Base-by-base conservation (phyloP, 2,797 vertebrate genomes). In the Pipistrellus pygmaeus region DNA sequence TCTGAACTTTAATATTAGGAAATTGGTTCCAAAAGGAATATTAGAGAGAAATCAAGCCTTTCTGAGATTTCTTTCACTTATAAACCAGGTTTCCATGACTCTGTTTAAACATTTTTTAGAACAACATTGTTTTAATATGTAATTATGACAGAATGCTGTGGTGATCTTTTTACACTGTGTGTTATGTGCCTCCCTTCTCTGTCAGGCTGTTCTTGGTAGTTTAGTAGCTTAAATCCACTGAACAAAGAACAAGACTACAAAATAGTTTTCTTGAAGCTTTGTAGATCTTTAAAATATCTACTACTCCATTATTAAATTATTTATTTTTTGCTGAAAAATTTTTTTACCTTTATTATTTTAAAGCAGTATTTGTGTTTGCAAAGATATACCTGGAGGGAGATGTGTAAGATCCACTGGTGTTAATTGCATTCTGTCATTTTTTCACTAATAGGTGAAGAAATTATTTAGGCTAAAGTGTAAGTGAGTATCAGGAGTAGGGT, bases 361-460 rank as follows among this genome's bases (percentile, higher is more conserved):
- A 84, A 38, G 13, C 14, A n/a, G 44, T 68, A 60, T 82, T 57
- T 94, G 18, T 89, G 6, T 85, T 83, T 85, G 7, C 44, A 51
- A 9, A 27, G 6, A 21, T 95, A 92, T 62, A 17, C 27, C 25
- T 10, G 23, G 38, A 88, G 11, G 53, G 35, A 85, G 38, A 85
- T 78, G 2, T 90, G 1, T 69, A 69, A 73, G 35, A 23, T 75
- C 95, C 41, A 80, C 14, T 80, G 30, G 17, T 88, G 44, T 83
- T 88, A 88, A 90, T 95, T 46, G 27, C 12, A 55, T 68, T 88
- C 66, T 95, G 18, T 66, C 57, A 77, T 84, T 91, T 92, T 95
- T 83, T 80, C 12, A 68, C 23, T 71, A 66, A 35, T 71, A 80
- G 48, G 30, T 95, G 27, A 93, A 92, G 44, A 92, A 88, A 85